Conservation (phyloP, 2,888 invertebrate genomes). For the Drosophila paucipuncta region DNA sequence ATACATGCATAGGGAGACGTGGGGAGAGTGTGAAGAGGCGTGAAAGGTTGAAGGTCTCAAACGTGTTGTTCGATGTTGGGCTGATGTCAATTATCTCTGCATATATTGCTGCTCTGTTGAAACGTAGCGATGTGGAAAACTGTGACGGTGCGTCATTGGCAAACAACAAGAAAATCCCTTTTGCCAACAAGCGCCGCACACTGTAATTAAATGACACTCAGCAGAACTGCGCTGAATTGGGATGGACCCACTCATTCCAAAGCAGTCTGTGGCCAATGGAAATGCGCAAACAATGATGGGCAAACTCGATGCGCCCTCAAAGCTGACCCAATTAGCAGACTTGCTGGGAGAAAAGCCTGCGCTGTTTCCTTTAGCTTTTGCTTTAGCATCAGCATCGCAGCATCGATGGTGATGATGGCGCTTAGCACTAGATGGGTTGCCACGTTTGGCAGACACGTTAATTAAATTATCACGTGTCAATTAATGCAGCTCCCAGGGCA, state of each 20-base stretch:
- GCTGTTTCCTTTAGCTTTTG: slow-evolving; percentile 48
- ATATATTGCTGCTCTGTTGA: slow-evolving; percentile 38
- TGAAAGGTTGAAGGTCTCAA: slow-evolving; percentile 16
- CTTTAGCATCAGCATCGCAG: slow-evolving; percentile 8
- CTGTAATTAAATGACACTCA: slow-evolving; percentile 79
- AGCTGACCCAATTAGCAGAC: slow-evolving; percentile 74
- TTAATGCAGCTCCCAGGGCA: slow-evolving; percentile 66
- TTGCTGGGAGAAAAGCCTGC: slow-evolving; percentile 27
- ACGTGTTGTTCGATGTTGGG: slow-evolving; percentile 27
- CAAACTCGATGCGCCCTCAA: slow-evolving; percentile 35
- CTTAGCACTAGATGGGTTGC: slow-evolving; percentile 56
- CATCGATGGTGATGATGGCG: slow-evolving; percentile 37
- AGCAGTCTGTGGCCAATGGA: slow-evolving; percentile 60
- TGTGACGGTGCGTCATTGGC: slow-evolving; percentile 46
- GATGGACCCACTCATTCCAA: slow-evolving; percentile 26
- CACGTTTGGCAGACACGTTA: slow-evolving; percentile 75
- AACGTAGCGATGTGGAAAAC: slow-evolving; percentile 38
- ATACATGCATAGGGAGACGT: slow-evolving; percentile 12
- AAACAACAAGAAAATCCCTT: slow-evolving; percentile 77
- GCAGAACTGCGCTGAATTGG: slow-evolving; percentile 44
- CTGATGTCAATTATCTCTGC: slow-evolving; percentile 72
- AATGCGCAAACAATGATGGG: slow-evolving; percentile 70
- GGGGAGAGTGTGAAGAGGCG: background rate
- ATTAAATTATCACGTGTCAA: slow-evolving; percentile 79
- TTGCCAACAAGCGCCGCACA: slow-evolving; percentile 74